Percentiles rank a stretch among this genome's conserved stretches.
Conservation (phyloP, 2,113 vertebrate genomes). For the Ancistrus triradiatus region DNA sequence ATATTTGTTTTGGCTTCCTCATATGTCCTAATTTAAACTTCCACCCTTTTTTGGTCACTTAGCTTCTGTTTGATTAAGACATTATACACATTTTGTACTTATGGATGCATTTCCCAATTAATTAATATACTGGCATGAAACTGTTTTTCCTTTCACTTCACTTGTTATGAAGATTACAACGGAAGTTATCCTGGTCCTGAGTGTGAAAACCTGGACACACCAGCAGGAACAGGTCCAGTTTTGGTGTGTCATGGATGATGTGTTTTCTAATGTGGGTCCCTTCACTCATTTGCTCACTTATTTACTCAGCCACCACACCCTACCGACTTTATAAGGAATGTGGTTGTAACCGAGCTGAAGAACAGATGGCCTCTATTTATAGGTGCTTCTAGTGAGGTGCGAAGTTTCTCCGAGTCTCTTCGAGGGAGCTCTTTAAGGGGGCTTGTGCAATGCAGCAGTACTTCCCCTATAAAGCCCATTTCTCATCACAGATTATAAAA, state of each 20-base stretch:
- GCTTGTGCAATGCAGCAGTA: slow-evolving; percentile 52
- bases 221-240: background rate
- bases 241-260: background rate
- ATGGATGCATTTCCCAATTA: no score
- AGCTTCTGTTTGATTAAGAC: no score
- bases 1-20: no score
- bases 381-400: slow-evolving; percentile 64
- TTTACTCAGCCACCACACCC: slow-evolving; percentile 5
- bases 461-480: slow-evolving; percentile 41
- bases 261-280: slow-evolving; percentile 9
- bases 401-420: slow-evolving; percentile 75
- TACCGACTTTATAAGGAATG: slow-evolving; percentile 62
- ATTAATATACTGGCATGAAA: no score
- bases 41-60: no score
- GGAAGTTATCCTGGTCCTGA: no score
- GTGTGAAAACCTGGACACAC: no score
- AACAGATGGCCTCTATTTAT: slow-evolving; percentile 77
- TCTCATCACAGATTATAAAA: slow-evolving; percentile 54
- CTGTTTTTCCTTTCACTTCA: no score
- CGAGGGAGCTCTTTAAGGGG: slow-evolving; percentile 69
- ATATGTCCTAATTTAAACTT: no score
- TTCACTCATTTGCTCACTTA: slow-evolving; percentile 12
- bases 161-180: no score
- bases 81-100: no score
- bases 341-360: slow-evolving; percentile 67